phyloP scores from a whole-genome alignment of 2,888 invertebrate genomes.

The Trissolcus brochymenae region DNA sequence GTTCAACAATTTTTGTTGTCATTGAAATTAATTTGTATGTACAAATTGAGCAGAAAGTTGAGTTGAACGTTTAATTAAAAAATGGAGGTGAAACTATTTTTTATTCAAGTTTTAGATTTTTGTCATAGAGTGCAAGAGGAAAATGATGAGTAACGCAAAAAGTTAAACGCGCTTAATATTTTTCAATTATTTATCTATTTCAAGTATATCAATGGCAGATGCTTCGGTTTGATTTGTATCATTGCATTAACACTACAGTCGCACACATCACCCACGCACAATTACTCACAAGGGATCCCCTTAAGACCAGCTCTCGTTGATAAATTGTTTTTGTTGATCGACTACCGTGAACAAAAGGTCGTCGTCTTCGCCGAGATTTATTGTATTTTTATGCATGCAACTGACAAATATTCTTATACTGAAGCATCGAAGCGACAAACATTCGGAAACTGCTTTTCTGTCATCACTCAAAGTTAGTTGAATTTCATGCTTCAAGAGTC shows the following conservation, averaged over 20 bases:
- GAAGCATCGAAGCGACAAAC: conserved; percentile 4
- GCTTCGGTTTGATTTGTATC: not conserved
- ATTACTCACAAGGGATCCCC: conserved; percentile 6
- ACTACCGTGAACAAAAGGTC: conserved; percentile 1
- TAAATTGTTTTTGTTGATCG: conserved; percentile 1
- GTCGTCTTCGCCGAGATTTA: not conserved
- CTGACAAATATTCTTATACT: not conserved
- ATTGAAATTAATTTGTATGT: no score
- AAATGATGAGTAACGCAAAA: no score
- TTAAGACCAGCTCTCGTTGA: not conserved
- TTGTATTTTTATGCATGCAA: conserved; percentile 11
- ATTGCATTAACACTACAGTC: conserved; percentile 1
- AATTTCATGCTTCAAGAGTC: not conserved
- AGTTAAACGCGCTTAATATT: no score
- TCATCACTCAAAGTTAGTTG: not conserved
- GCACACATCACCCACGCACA: not conserved
- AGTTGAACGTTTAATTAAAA: no score
- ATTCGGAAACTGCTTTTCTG: not conserved
- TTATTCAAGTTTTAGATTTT: no score
- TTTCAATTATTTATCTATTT: no score
- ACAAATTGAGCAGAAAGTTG: no score
- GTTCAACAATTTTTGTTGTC: no score
- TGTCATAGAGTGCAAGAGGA: no score
- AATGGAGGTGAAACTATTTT: no score
- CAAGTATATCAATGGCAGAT: no score